These are phyloP conservation scores for Galerucella nymphaeae DNA, from an alignment of 2,888 invertebrate species.

Conservation along the genomic window DNA sequence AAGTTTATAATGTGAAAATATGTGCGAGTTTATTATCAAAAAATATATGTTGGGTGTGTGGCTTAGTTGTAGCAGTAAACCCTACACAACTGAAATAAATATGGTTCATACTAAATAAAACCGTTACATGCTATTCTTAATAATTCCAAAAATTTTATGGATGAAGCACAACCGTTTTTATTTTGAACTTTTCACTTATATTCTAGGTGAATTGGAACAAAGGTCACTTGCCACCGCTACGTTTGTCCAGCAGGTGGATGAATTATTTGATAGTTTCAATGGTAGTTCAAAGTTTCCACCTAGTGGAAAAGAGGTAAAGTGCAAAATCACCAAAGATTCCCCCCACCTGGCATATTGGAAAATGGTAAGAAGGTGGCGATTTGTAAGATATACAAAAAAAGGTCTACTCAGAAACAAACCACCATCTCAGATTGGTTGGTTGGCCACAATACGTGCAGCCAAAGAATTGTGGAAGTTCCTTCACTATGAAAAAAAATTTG, in stretches of 20 bases:
- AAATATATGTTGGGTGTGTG: too few relatives aligned
- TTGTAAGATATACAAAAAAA: constrained; percentile 23
- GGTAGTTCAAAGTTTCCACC: constrained; percentile 32
- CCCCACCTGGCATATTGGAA: constrained; percentile 37
- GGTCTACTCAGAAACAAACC: constrained; percentile 21
- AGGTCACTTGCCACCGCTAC: constrained; percentile 23
- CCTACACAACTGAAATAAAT: too few relatives aligned
- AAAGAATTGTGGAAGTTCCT: constrained; percentile 18
- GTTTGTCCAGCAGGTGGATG: constrained; percentile 41
- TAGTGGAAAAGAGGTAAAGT: constrained; percentile 38
- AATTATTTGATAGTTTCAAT: constrained; percentile 50
- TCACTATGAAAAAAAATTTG: constrained; percentile 12
- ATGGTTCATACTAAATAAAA: constrained; percentile 35
- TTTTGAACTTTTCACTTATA: constrained; percentile 7
- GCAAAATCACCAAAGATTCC: constrained; percentile 32
- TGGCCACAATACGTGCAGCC: constrained; percentile 11
- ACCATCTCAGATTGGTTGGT: constrained; percentile 25
- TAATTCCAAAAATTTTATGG: constrained; percentile 28
- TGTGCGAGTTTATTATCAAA: too few relatives aligned
- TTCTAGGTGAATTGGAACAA: constrained; percentile 28
- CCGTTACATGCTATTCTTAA: constrained; percentile 33
- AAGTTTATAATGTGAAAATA: too few relatives aligned
- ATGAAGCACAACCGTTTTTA: neutral
- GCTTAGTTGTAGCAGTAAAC: too few relatives aligned
- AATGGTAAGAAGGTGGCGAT: constrained; percentile 35